These are phyloP conservation scores for Dromiciops gliroides DNA, from an alignment of 2,113 vertebrate species.

Conservation along the genomic window DNA sequence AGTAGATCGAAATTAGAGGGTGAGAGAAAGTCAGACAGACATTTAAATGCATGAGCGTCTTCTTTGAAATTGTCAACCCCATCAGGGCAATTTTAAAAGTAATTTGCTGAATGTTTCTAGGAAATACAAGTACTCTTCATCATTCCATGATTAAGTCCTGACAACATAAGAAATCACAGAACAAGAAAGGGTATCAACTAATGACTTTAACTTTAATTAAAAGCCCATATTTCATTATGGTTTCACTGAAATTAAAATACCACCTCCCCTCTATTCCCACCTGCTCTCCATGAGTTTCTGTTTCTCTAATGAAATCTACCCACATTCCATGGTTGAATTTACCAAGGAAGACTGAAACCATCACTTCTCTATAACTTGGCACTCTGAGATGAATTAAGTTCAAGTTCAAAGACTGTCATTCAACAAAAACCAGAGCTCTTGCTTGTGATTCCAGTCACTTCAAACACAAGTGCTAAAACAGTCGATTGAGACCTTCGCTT, in stretches of 20 bases:
- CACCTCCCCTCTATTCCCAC: slow-evolving; percentile 30
- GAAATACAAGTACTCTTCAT: background rate
- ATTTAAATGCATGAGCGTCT: background rate
- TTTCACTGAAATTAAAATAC: slow-evolving; percentile 51
- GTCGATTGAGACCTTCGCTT: slow-evolving; percentile 63
- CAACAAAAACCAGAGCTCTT: slow-evolving; percentile 53
- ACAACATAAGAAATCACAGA: background rate
- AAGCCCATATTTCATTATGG: slow-evolving; percentile 67
- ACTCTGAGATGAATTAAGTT: slow-evolving; percentile 24
- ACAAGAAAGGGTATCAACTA: slow-evolving; percentile 48
- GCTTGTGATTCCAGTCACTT: slow-evolving; percentile 44
- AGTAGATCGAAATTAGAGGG: background rate
- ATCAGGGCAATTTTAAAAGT: slow-evolving; percentile 3
- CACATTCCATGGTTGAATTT: slow-evolving; percentile 42
- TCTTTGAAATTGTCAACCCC: background rate
- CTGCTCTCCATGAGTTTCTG: slow-evolving; percentile 14
- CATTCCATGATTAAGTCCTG: background rate
- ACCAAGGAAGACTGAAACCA: background rate
- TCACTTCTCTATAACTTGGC: background rate
- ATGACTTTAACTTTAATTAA: slow-evolving; percentile 68
- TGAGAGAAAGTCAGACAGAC: background rate
- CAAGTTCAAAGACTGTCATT: slow-evolving; percentile 67
- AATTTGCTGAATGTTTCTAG: background rate
- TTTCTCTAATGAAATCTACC: slow-evolving; percentile 19
- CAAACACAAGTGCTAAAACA: slow-evolving; percentile 54